These are phyloP conservation scores for Drosophila teissieri DNA, from an alignment of 1,140 invertebrate genomes.

Conservation along the genomic window DNA sequence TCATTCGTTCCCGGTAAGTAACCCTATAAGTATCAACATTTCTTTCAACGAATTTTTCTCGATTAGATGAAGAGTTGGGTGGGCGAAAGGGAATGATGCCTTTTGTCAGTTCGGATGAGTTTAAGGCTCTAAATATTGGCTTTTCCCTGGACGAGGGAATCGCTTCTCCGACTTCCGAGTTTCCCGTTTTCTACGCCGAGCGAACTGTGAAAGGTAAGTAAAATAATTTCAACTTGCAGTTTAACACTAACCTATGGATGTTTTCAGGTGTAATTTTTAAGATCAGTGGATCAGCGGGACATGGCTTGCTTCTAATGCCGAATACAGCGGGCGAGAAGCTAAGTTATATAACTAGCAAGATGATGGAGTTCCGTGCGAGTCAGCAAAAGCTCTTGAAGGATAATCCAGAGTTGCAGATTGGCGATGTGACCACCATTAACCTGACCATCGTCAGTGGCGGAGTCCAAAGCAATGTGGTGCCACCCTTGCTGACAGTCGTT, in stretches of 20 bases:
- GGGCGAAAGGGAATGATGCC: conserved; percentile 92
- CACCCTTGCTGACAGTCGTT: conserved; percentile 89
- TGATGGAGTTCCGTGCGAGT: conserved; percentile 90
- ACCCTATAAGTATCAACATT: background rate
- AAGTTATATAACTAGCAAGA: conserved; percentile 89
- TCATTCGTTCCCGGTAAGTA: conserved; percentile 92
- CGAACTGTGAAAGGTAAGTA: conserved; percentile 88
- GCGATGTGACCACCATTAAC: conserved; percentile 95
- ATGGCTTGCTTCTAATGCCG: conserved; percentile 93
- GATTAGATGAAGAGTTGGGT: conserved; percentile 95
- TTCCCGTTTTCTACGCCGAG: conserved; percentile 91
- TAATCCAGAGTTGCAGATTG: conserved; percentile 88
- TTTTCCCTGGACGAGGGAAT: conserved; percentile 95
- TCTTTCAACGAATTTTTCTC: background rate
- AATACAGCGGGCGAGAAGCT: conserved; percentile 95
- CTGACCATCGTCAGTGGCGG: conserved; percentile 94
- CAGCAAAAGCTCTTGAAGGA: conserved; percentile 88
- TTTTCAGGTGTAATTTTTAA: conserved; percentile 85
- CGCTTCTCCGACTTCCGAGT: conserved; percentile 88
- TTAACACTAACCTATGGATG: conserved; percentile 13
- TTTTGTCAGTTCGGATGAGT: conserved; percentile 91
- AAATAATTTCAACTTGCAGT: background rate
- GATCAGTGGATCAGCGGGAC: conserved; percentile 91
- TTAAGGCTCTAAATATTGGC: conserved; percentile 93
- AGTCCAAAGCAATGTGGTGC: conserved; percentile 96